Evolutionary conservation across 2,113 vertebrate species (phyloP).

Genomic region (Cynoglossus semilaevis): DNA sequence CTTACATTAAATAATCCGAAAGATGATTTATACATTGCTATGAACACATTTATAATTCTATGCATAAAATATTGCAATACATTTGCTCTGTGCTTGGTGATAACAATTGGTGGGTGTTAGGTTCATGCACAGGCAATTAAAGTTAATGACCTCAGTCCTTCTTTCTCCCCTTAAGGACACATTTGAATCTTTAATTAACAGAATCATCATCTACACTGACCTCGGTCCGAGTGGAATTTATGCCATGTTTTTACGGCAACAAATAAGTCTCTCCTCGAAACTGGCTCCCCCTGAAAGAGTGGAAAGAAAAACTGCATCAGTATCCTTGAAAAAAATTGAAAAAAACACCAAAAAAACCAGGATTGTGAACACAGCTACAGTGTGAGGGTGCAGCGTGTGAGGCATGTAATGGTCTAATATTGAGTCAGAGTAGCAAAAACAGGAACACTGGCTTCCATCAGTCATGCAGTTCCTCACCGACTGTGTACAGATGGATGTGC

Average conservation of each 20-base stretch:
- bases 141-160: background rate
- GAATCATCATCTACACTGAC: slow-evolving; percentile 14
- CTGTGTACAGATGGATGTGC: too few relatives aligned
- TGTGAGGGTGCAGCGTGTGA: background rate
- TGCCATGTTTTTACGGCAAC: slow-evolving; percentile 92
- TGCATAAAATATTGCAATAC: too few relatives aligned
- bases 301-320: background rate
- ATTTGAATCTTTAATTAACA: background rate
- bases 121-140: too few relatives aligned
- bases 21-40: too few relatives aligned
- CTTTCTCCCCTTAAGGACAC: too few relatives aligned
- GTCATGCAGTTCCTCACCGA: too few relatives aligned
- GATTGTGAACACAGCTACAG: slow-evolving; percentile 4
- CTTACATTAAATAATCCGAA: too few relatives aligned
- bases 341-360: background rate
- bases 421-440: slow-evolving; percentile 10
- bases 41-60: too few relatives aligned
- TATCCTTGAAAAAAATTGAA: background rate
- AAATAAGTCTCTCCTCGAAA: slow-evolving; percentile 83
- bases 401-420: slow-evolving; percentile 3
- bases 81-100: too few relatives aligned
- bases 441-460: slow-evolving; percentile 8
- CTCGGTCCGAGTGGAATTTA: slow-evolving; percentile 88
- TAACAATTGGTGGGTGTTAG: too few relatives aligned
- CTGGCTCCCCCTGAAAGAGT: slow-evolving; percentile 76